Evolutionary conservation across 2,113 vertebrate species (phyloP), one percentile per base, ranked within the genome.

Genomic region (Octodon degus): DNA sequence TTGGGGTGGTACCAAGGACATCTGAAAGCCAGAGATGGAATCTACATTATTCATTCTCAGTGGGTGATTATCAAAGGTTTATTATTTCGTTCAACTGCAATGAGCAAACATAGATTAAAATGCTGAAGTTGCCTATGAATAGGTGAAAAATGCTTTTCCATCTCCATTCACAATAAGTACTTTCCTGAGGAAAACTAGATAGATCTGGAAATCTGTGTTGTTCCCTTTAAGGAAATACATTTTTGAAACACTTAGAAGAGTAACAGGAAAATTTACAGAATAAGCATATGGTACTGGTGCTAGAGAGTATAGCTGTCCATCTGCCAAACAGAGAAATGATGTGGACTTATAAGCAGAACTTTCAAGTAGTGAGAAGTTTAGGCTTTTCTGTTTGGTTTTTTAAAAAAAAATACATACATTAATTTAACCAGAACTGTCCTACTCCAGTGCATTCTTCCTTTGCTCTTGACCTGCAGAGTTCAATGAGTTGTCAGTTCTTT

Each of bases 271-370:
- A 63, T 24, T 86, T 37, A 77, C 10, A 5, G 22, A 63, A 16
- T 47, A 91, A 83, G 1, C 8, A 55, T 34, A 70, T 63, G 60
- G 58, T 40, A 24, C 47, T 58, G 67, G 63, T 53, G 30, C 55
- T 55, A 25, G 0, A 50, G 24, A 63, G 1, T 7, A 19, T 27
- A 32, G 2, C 19, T 84, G 2, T 89, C 65, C 19, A 22, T 65
- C 70, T 89, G 43, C 22, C 58, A 58, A 65, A n/a, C 34, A n/a
- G 97, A 83, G 30, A 63, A 91, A 94, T 90, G 4, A 83, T 83
- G 2, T 82, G 40, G 17, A 1, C 47, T 84, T 84, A 10, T 68
- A 84, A 86, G 87, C 2, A 40, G 16, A 90, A 11, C 37, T 94
- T 53, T 90, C 70, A 60, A 40, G 1, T 63, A 10, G 65, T 86